Base-by-base conservation (phyloP, 2,797 vertebrate species). In the Betta splendens region DNA sequence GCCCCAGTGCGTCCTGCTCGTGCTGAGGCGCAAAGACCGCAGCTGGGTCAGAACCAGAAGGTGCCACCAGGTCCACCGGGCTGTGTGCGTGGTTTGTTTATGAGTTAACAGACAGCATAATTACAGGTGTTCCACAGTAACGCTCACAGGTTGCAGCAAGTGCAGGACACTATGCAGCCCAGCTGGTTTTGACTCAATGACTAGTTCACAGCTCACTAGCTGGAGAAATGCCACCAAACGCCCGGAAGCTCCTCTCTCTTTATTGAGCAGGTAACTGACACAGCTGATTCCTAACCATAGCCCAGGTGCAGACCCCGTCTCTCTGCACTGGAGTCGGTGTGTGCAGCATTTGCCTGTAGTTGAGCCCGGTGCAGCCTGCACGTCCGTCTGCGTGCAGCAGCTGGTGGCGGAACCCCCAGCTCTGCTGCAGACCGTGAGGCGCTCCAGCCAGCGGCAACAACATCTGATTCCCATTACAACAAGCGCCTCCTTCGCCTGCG, bases 381-480 rank as follows among this genome's bases (percentile, higher is more conserved):
- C 22, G 13, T 28, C 13, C 22, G 35, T 51, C 28, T n/a, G 5
- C 20, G 35, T 51, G 40, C 56, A 26, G 53, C 25, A 21, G 29
- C 42, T 59, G 17, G 18, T 15, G 38, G 48, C 9, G 9, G 3
- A 13, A 20, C 11, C 46, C 52, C 49, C 22, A n/a, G n/a, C 31
- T 31, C 16, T 32, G 46, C 22, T 53, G 66, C 3, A 66, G 52
- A 40, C 39, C 22, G 6, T 0, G 28, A 33, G 38, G 28, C 28
- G 55, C 39, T 42, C 65, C 77, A 64, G 70, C 51, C 69, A 8
- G 42, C 7, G 40, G 33, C 46, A 57, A 71, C 5, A 83, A 90
- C 89, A 92, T 89, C 87, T 91, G 87, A 88, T 69, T 83, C 70
- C 18, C 74, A 91, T 91, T 89, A 89, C 64, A 56, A 60, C 43